Conservation (phyloP, 2,797 vertebrate genomes). For the Xiphophorus birchmanni region DNA sequence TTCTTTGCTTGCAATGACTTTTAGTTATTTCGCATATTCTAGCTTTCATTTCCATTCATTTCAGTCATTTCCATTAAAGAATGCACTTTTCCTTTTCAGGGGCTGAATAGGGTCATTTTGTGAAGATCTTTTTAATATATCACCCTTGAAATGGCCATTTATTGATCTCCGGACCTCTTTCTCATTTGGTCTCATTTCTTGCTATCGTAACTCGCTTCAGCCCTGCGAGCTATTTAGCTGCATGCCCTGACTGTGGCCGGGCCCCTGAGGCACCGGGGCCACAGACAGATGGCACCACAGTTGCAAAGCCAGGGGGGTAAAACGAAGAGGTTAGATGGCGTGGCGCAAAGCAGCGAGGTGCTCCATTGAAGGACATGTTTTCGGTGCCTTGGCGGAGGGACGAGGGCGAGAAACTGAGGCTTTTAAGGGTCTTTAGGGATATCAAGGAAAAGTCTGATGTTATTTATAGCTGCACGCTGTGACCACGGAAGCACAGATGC, state of each 20-base stretch:
- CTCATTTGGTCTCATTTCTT: conserved; percentile 10
- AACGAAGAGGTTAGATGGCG: conserved; percentile 64
- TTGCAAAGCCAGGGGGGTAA: conserved; percentile 77
- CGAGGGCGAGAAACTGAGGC: conserved; percentile 11
- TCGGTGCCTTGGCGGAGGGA: conserved; percentile 20
- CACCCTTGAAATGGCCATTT: conserved; percentile 8
- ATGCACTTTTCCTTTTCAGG: neutral
- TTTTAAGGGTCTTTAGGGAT: conserved; percentile 19
- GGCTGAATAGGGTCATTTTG: conserved; percentile 12
- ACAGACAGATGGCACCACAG: conserved; percentile 81
- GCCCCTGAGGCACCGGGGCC: conserved; percentile 65
- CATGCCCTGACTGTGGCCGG: conserved; percentile 55
- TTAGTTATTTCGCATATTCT: neutral
- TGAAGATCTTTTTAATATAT: conserved; percentile 17
- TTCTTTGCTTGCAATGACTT: neutral
- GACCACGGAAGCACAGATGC: conserved; percentile 10
- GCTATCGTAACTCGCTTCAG: conserved; percentile 7
- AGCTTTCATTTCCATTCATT: neutral
- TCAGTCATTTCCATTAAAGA: neutral
- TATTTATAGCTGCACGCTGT: conserved; percentile 38
- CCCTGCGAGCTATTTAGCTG: conserved; percentile 42
- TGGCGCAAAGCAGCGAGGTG: conserved; percentile 53
- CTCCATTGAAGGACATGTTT: conserved; percentile 69
- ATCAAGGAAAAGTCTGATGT: conserved; percentile 15
- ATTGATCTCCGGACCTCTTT: conserved; percentile 13